phyloP scores from a whole-genome alignment of 2,888 invertebrate species.

The Eretmocerus hayati region DNA sequence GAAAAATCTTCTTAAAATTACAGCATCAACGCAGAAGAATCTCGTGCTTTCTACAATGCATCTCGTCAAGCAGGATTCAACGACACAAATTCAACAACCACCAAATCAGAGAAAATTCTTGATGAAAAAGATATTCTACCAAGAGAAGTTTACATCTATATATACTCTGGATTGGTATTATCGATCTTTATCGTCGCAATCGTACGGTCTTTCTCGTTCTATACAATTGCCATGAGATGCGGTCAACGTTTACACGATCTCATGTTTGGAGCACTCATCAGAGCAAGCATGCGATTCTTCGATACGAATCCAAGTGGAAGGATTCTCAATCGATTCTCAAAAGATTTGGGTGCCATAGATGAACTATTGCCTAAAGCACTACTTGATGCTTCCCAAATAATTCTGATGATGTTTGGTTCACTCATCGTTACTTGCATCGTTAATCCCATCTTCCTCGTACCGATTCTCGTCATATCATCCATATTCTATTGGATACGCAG shows the following conservation, averaged over 20 bases:
- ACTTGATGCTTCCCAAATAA: conserved; percentile 54
- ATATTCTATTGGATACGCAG: conserved; percentile 56
- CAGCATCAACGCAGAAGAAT: conserved; percentile 18
- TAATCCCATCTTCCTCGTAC: conserved; percentile 55
- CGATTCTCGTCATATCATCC: conserved; percentile 53
- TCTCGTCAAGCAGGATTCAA: neutral
- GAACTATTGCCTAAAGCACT: conserved; percentile 63
- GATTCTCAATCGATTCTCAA: conserved; percentile 76
- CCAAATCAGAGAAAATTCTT: no score
- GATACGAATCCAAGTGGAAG: conserved; percentile 76
- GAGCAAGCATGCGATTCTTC: conserved; percentile 64
- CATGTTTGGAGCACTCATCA: conserved; percentile 52
- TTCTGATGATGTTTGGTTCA: conserved; percentile 51
- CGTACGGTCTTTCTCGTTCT: conserved; percentile 48
- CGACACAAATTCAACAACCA: neutral
- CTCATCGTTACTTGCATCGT: conserved; percentile 59
- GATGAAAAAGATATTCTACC: conserved; percentile 12
- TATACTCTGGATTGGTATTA: conserved; percentile 55
- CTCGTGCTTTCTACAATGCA: conserved; percentile 7
- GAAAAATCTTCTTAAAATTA: no score
- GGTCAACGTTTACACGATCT: conserved; percentile 52
- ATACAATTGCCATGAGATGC: conserved; percentile 48
- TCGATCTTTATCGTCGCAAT: conserved; percentile 43
- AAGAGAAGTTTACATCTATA: conserved; percentile 49
- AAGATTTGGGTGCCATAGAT: conserved; percentile 75